These are phyloP conservation scores for Galaxea fascicularis DNA, from an alignment of 92 coral and sea anemone species.

Conservation along the genomic window DNA sequence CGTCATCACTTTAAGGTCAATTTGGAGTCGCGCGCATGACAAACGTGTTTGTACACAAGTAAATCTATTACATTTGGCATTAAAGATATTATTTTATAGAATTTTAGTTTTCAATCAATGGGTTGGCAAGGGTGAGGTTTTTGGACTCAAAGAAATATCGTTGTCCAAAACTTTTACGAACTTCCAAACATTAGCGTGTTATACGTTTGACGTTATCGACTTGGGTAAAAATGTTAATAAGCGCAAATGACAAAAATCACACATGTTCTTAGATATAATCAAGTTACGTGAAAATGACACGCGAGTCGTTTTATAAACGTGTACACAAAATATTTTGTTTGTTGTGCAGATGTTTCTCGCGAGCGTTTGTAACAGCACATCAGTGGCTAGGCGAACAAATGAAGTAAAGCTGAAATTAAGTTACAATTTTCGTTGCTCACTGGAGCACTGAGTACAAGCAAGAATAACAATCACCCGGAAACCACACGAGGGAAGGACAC, in stretches of 20 bases:
- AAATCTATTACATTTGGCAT: neutral
- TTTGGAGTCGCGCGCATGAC: neutral
- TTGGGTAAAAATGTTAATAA: neutral
- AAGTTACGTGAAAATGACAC: neutral
- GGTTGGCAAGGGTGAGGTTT: neutral
- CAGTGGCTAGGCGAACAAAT: neutral
- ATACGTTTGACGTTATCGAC: neutral
- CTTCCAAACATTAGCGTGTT: neutral
- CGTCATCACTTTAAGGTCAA: slow-evolving; percentile 5
- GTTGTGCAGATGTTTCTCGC: neutral
- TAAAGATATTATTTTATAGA: neutral
- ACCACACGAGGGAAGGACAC: slow-evolving; percentile 44
- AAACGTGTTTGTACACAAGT: slow-evolving; percentile 8
- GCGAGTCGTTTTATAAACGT: neutral
- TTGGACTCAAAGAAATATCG: neutral
- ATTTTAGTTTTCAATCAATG: neutral
- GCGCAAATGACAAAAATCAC: neutral
- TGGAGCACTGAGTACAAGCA: slow-evolving; percentile 39
- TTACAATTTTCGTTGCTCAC: slow-evolving; percentile 1
- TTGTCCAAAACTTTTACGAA: neutral
- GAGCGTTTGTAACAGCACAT: neutral
- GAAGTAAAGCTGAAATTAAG: neutral
- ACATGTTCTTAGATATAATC: slow-evolving; percentile 9
- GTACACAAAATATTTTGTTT: neutral
- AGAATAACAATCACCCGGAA: slow-evolving; percentile 58